Conservation (phyloP, 2,113 vertebrate genomes). For the Ardeotis arabs region DNA sequence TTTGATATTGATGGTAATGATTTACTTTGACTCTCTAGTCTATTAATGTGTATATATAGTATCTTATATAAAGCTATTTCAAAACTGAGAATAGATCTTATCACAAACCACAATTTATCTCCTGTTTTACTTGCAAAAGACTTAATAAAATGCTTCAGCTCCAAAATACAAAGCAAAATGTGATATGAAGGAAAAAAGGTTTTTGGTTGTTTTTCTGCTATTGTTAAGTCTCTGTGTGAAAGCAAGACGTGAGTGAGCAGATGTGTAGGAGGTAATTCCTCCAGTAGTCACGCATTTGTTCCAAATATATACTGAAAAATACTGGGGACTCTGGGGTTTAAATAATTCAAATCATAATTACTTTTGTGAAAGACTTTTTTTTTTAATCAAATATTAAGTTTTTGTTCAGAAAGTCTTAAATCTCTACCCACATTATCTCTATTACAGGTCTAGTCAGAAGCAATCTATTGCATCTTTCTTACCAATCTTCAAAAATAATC, state of each 20-base stretch:
- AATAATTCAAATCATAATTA: background rate
- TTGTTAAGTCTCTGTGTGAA: slow-evolving; percentile 14
- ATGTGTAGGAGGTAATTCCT: slow-evolving; percentile 36
- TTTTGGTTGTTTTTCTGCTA: background rate
- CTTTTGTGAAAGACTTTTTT: background rate
- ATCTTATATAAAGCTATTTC: background rate
- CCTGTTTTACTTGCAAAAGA: background rate
- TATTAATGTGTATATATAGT: background rate
- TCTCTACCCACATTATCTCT: background rate
- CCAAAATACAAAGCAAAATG: background rate
- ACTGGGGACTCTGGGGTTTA: background rate
- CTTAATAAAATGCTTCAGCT: background rate
- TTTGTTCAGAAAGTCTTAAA: background rate
- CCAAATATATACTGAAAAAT: slow-evolving; percentile 26
- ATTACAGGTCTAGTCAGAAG: background rate
- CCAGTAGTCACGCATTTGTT: slow-evolving; percentile 2
- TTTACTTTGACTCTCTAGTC: background rate
- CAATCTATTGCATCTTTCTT: background rate
- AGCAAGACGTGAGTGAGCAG: background rate
- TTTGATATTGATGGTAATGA: background rate
- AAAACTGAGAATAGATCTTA: background rate
- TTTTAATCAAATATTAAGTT: background rate
- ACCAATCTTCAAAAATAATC: background rate
- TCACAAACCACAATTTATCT: background rate
- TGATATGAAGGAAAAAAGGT: background rate